Evolutionary conservation across 2,113 vertebrate genomes (phyloP), one percentile per base, ranked within the genome.

Genomic region (Aythya baeri): DNA sequence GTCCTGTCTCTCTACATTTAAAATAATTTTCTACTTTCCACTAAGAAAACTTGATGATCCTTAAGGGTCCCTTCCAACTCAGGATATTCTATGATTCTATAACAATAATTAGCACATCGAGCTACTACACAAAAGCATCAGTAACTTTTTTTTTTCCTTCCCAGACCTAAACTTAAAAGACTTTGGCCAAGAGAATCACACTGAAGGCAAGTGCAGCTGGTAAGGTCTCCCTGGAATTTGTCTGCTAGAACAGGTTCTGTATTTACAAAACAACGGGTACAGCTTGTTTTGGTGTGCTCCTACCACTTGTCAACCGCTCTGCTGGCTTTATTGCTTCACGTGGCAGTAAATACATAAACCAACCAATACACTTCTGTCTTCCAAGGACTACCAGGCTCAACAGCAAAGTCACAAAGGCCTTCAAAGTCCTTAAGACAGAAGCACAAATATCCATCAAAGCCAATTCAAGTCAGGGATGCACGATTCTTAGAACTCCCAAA

Each of bases 161-260:
- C 57, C 7, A 81, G 21, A 29, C 5, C 11, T 78, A 46, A 88
- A 59, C 31, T n/a, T 50, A 36, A 16, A 88, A 31, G 32, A 82
- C 34, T 36, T 75, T 76, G 22, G 67, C 5, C 11, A 78, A 27
- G 16, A 79, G 23, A 81, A 23, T 29, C 8, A 22, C 32, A 32
- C 6, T 4, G 20, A 84, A 63, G 11, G 3, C 29, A 67, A n/a
- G 46, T 4, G 4, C 36, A 17, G 43, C 65, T 57, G 72, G 13
- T 13, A 81, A 70, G 46, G n/a, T 44, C 10, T 52, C n/a, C 41
- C 38, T 44, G 31, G 75, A 81, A 50, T 4, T 55, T 20, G 25
- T 12, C 74, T 55, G 61, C 78, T 8, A 32, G 27, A 87, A 76
- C 59, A 72, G 67, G 61, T n/a, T 93, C 84, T 93, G 17, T 92